phyloP scores from a whole-genome alignment of 2,797 vertebrate species.

The Miichthys miiuy region DNA sequence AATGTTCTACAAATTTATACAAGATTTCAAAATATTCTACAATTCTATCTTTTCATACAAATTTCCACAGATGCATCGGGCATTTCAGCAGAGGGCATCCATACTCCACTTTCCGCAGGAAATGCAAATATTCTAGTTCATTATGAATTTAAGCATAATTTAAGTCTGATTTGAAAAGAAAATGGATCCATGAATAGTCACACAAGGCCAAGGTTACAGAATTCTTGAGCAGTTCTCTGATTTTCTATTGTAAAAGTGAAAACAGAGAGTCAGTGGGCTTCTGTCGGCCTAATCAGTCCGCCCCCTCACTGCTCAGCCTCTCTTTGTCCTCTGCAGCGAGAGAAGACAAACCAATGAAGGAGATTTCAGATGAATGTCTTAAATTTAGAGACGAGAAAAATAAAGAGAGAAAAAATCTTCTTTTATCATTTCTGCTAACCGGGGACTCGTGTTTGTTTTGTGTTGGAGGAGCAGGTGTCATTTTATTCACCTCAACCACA shows the following conservation, averaged over 20 bases:
- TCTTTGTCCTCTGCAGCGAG: not conserved
- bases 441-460: not conserved
- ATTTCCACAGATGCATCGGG: no score
- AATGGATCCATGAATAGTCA: not conserved
- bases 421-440: not conserved
- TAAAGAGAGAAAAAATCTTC: not conserved
- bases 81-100: no score
- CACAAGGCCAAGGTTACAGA: not conserved
- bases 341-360: not conserved
- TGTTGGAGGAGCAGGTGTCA: constrained; percentile 4
- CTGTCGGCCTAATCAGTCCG: not conserved
- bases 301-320: not conserved
- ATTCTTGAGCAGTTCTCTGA: not conserved
- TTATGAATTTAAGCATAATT: not conserved
- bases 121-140: no score
- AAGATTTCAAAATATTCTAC: no score
- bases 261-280: not conserved
- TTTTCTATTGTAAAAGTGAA: not conserved
- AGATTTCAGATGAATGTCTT: not conserved
- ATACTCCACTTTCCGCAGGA: no score
- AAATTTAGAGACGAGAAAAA: not conserved
- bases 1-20: no score
- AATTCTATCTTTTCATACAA: no score
- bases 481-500: not conserved
- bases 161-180: not conserved